Evolutionary conservation across 2,113 vertebrate species (phyloP), one percentile per base, ranked within the genome.

Genomic region (Aegithalos caudatus): DNA sequence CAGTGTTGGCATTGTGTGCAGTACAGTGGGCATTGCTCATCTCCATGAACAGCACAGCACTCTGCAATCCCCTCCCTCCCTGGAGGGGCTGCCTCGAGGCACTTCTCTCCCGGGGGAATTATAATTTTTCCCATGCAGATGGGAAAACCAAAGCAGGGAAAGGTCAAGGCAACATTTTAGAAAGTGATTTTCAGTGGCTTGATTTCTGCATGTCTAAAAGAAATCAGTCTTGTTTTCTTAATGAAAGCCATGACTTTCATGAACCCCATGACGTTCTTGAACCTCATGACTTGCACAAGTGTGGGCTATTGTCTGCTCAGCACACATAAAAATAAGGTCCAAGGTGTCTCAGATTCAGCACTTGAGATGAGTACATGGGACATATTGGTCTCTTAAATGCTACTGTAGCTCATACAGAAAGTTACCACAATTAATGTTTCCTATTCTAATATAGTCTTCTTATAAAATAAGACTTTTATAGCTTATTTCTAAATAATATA

Each of bases 331-430:
- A 92, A 86, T 20, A 37, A 90, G 50, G 44, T 58, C 51, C 35
- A n/a, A 70, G 44, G 29, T 35, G 10, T 67, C 79, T 96, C 81
- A 81, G 12, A 80, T 67, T 62, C 71, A 83, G 48, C 56, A 67
- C 58, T 62, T 88, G 72, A 91, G 81, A 92, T 66, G 38, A 81
- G 47, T 56, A 70, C 9, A 40, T 54, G 51, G 47, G 79, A 90
- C 82, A 81, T 28, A 20, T 23, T 77, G 16, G 11, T 73, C 44
- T 77, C 21, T n/a, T 27, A 62, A 25, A 42, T 51, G 66, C 74
- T 61, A 29, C 31, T 80, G 38, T 82, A 88, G 71, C 50, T 93
- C 81, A 89, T 56, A 82, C 35, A 94, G 87, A 86, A 94, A 94
- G 42, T 70, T 65, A 85, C 33, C 37, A 72, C 3, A 11, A 91